Conservation (phyloP, 2,113 vertebrate genomes). For the Pardalotus punctatus region DNA sequence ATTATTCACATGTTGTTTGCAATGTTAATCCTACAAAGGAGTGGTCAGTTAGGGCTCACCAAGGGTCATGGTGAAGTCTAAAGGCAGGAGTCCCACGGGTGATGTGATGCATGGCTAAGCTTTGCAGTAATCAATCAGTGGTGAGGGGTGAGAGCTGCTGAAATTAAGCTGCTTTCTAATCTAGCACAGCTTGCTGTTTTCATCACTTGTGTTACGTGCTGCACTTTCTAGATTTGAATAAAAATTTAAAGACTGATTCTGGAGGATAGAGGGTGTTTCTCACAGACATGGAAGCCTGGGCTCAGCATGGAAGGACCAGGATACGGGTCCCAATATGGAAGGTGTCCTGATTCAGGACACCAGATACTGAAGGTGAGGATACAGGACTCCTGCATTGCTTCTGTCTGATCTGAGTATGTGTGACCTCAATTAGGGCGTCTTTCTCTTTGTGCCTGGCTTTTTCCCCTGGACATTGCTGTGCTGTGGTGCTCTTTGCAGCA, state of each 20-base stretch:
- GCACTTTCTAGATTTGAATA: not conserved
- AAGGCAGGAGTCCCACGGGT: not conserved
- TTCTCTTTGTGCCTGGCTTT: not conserved
- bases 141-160: not conserved
- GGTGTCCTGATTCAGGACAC: not conserved
- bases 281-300: not conserved
- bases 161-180: not conserved
- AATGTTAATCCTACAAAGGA: not conserved
- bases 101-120: not conserved
- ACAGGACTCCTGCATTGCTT: fast-evolving
- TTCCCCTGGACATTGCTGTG: not conserved
- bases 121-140: not conserved
- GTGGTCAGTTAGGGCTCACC: not conserved
- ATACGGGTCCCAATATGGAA: not conserved
- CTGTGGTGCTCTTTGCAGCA: not conserved
- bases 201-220: not conserved
- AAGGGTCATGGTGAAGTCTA: not conserved
- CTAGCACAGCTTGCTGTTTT: not conserved
- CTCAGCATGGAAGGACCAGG: not conserved
- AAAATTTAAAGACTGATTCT: not conserved
- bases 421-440: not conserved
- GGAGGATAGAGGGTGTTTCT: not conserved
- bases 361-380: not conserved
- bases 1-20: not conserved
- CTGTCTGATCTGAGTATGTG: not conserved